Base-by-base conservation (phyloP, 92 coral and sea anemone species). In the Zoanthus sansibaricus region DNA sequence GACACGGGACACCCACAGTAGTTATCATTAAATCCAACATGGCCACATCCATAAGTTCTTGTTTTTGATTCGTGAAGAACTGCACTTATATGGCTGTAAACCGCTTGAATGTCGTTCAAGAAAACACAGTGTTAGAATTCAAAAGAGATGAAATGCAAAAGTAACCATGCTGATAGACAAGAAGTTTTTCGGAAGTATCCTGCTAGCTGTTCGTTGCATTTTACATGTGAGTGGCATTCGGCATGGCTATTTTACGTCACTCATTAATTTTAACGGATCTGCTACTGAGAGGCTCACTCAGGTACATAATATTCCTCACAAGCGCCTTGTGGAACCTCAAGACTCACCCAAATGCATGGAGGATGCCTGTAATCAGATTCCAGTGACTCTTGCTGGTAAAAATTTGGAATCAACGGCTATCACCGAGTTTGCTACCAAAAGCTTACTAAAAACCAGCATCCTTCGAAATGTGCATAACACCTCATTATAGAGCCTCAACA, bases 301-400 rank as follows among this genome's bases (percentile, higher is more conserved):
- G 16, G 62, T 91, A 20, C 86, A 76, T 30, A 47, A 78, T 20
- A 87, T 91, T 67, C 86, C 91, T 66, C 55, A 91, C 25, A 87
- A 58, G 64, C 51, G 91, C 31, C 88, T 87, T 17, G 59, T 17
- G 17, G 86, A 91, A 70, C 90, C 90, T 64, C 87, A 21, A 64
- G 90, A 86, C 48, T 90, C 93, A 56, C 90, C 93, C 31, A 55
- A 79, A 87, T 88, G 90, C 73, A 90, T 87, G 93, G 90, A 90
- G 37, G 79, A 86, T 47, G 86, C 82, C 25, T 90, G 93, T 47
- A 80, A 14, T 15, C 88, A 30, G 85, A 90, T 90, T 37, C 90
- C 93, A 42, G 93, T 72, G 61, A 59, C 12, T 85, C 61, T 90
- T 15, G 78, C 52, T 7, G 75, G 73, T 72, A 59, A 3, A 11